Evolutionary conservation across 1,140 invertebrate genomes (phyloP).

Genomic region (Drosophila subpulchrella): DNA sequence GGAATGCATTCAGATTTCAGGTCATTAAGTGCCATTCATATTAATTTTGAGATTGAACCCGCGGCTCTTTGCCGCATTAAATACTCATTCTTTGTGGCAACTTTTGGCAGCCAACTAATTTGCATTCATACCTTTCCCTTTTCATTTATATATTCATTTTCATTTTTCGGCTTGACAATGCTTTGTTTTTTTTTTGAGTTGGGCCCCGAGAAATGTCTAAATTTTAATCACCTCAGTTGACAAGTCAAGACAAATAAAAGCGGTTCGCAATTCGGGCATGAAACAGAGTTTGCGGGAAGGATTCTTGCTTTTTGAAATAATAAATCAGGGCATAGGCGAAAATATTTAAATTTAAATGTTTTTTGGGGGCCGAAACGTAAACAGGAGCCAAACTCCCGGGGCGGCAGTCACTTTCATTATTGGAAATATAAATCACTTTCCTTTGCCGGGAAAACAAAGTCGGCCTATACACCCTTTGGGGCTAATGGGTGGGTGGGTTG

Average conservation of each 20-base stretch:
- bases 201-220: constrained; percentile 39
- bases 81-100: constrained; percentile 15
- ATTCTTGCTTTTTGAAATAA: constrained; percentile 38
- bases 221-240: constrained; percentile 78
- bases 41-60: constrained; percentile 19
- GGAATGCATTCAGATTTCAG: constrained; percentile 33
- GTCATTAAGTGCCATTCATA: constrained; percentile 45
- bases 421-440: constrained; percentile 83
- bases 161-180: constrained; percentile 22
- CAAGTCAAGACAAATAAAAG: constrained; percentile 75
- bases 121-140: constrained; percentile 29
- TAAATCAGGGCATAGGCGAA: constrained; percentile 79
- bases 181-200: constrained; percentile 40
- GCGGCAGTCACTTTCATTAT: constrained; percentile 78
- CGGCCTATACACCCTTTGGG: constrained; percentile 56
- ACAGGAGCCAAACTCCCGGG: constrained; percentile 28
- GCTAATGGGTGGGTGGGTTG: constrained; percentile 9
- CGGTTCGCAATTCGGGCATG: constrained; percentile 62
- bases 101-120: constrained; percentile 38
- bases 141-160: constrained; percentile 1
- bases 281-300: constrained; percentile 44
- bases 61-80: constrained; percentile 23
- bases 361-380: constrained; percentile 43
- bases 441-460: constrained; percentile 60
- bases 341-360: constrained; percentile 84